A percentile compares a stretch with the other conserved stretches of the same genome.
These are phyloP conservation scores for Norana najaformis DNA, from an alignment of 2,888 invertebrate genomes.

Conservation along the genomic window DNA sequence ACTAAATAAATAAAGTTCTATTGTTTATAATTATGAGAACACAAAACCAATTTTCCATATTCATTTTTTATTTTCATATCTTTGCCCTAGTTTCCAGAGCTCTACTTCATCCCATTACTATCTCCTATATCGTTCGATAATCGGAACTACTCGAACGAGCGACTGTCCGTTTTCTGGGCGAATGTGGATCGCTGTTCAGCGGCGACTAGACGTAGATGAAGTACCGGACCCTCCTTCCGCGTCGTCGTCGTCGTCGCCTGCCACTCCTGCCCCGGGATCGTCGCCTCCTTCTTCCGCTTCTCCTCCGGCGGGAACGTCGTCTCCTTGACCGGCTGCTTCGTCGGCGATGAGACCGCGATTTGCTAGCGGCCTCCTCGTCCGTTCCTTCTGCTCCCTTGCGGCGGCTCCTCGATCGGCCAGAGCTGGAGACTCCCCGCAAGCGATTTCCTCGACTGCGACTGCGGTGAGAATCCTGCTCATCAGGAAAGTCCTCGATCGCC, in stretches of 20 bases:
- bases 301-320: not conserved
- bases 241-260: not conserved
- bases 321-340: not conserved
- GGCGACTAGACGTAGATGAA: conserved; percentile 15
- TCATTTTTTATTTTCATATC: not conserved
- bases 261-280: not conserved
- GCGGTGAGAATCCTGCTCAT: conserved; percentile 16
- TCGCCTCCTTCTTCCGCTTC: not conserved
- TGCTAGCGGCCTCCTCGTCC: not conserved
- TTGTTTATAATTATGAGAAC: not conserved
- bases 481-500: conserved; percentile 22
- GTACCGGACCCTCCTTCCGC: conserved; percentile 24
- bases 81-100: not conserved
- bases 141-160: not conserved
- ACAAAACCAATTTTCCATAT: not conserved
- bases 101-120: not conserved
- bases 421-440: not conserved
- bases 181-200: not conserved
- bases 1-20: not conserved
- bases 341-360: not conserved
- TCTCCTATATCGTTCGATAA: no score
- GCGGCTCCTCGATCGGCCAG: not conserved
- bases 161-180: not conserved
- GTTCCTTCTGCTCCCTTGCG: not conserved
- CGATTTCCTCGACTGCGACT: not conserved